phyloP scores from a whole-genome alignment of 2,113 vertebrate species.

The Psettodes erumei region DNA sequence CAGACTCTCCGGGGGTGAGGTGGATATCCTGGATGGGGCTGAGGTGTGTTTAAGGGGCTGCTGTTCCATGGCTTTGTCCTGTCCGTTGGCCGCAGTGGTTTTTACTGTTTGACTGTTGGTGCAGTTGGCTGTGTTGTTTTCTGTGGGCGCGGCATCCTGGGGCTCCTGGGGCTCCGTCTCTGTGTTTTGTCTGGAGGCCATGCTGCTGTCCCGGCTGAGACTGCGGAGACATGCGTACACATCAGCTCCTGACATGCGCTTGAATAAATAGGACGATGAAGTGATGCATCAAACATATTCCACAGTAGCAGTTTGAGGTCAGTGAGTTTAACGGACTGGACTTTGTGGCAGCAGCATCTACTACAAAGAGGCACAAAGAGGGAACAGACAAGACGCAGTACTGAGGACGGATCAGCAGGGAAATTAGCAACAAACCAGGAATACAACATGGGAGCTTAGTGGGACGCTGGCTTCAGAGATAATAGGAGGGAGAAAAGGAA shows the following conservation, averaged over 20 bases:
- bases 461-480: constrained; percentile 37
- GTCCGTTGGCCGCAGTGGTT: constrained; percentile 84
- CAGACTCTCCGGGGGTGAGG: constrained; percentile 90
- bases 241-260: constrained; percentile 43
- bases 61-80: constrained; percentile 82
- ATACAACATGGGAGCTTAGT: constrained; percentile 38
- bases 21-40: constrained; percentile 87
- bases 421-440: constrained; percentile 41
- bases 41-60: constrained; percentile 85
- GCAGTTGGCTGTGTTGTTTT: constrained; percentile 87
- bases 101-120: constrained; percentile 85
- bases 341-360: constrained; percentile 5
- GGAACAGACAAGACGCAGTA: background rate
- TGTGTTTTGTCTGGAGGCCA: constrained; percentile 97
- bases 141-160: constrained; percentile 82
- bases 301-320: constrained; percentile 24
- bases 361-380: constrained; percentile 8
- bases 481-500: constrained; percentile 48
- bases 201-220: constrained; percentile 94
- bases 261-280: constrained; percentile 21
- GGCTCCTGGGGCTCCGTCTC: constrained; percentile 92
- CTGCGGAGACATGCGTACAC: constrained; percentile 78
- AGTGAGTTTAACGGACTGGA: constrained; percentile 9
- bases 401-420: background rate
- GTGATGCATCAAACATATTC: constrained; percentile 9